Evolutionary conservation across 2,113 vertebrate species (phyloP).

Genomic region (Chinchilla lanigera): DNA sequence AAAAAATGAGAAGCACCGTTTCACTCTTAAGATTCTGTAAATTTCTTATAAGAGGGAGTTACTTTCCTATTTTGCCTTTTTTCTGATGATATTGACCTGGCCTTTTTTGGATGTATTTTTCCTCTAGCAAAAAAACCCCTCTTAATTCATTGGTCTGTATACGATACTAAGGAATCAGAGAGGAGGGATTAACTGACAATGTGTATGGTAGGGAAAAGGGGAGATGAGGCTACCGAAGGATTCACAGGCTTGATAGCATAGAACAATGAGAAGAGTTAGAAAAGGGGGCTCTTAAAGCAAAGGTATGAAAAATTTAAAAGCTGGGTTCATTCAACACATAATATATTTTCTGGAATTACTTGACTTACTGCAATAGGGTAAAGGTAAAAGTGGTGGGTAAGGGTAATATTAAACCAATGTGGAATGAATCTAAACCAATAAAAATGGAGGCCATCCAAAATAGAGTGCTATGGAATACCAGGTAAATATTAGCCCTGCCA

Average conservation of each 20-base stretch:
- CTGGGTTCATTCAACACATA: background rate
- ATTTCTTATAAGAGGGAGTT: background rate
- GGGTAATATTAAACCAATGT: background rate
- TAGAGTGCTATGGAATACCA: background rate
- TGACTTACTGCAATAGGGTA: background rate
- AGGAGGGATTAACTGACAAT: background rate
- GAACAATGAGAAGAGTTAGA: background rate
- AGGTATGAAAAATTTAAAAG: background rate
- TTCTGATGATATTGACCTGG: background rate
- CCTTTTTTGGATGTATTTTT: background rate
- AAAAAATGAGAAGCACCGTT: background rate
- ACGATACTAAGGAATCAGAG: background rate
- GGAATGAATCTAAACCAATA: background rate
- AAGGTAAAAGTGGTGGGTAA: background rate
- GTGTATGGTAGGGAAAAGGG: background rate
- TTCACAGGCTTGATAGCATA: background rate
- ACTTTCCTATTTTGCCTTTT: background rate
- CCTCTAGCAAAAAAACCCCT: background rate
- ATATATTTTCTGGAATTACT: conserved; percentile 13
- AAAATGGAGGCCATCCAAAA: background rate
- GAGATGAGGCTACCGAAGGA: background rate
- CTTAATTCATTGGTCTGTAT: background rate
- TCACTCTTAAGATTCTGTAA: background rate
- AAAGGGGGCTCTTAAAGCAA: background rate
- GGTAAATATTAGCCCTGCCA: background rate